Conservation (phyloP, 2,888 invertebrate species). For the Oscheius onirici region DNA sequence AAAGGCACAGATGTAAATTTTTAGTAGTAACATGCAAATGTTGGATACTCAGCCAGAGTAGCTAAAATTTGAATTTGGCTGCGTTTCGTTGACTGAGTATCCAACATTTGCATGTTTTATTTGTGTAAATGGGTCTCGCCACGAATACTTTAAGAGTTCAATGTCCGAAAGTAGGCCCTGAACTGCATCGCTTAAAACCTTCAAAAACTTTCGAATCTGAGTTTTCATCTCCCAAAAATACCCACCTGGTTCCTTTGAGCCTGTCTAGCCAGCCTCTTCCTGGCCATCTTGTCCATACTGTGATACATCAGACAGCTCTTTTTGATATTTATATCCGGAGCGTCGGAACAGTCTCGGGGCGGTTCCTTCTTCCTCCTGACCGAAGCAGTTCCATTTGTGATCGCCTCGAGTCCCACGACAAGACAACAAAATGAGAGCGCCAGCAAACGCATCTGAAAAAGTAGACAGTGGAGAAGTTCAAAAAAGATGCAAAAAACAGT, state of each 20-base stretch:
- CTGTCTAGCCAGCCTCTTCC: conserved; percentile 51
- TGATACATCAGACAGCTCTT: conserved; percentile 62
- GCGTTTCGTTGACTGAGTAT: no score
- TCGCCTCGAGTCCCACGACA: background rate
- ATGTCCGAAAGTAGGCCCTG: no score
- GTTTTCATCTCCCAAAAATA: no score
- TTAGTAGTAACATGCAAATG: no score
- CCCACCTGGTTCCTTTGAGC: conserved; percentile 34
- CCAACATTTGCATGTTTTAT: no score
- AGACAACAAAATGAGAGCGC: conserved; percentile 21
- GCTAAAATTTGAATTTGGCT: no score
- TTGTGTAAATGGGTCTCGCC: no score
- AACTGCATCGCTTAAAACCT: no score
- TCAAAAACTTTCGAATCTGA: no score
- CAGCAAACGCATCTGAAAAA: conserved; percentile 24
- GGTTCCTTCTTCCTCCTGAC: conserved; percentile 34
- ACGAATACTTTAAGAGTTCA: no score
- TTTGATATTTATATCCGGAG: conserved; percentile 62
- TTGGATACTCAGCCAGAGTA: no score
- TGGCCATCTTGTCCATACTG: conserved; percentile 50
- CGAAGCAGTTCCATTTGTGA: background rate
- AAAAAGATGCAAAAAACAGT: background rate
- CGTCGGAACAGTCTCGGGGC: conserved; percentile 68
- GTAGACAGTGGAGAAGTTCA: background rate
- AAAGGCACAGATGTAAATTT: no score